Percentiles rank a stretch among this genome's conserved stretches.
Conservation (phyloP, 2,797 vertebrate species). For the Gila robusta region DNA sequence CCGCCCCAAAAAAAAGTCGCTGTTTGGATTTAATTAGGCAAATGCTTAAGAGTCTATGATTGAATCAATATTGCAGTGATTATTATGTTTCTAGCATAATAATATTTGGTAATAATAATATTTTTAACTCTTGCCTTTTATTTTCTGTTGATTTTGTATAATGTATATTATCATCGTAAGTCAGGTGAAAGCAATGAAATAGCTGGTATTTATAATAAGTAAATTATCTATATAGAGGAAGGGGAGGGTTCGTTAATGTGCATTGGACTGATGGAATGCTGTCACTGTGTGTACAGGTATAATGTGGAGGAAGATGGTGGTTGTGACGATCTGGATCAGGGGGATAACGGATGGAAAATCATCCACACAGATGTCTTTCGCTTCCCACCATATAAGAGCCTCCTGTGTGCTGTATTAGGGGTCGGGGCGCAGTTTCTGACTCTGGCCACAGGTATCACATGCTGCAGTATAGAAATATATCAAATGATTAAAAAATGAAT, state of each 20-base stretch:
- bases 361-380: conserved; percentile 95
- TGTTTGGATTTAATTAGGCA: too few species aligned
- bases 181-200: not conserved
- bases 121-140: not conserved
- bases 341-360: conserved; percentile 96
- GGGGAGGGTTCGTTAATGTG: not conserved
- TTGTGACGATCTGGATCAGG: conserved; percentile 91
- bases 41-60: too few species aligned
- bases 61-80: too few species aligned
- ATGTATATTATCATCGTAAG: not conserved
- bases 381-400: conserved; percentile 88
- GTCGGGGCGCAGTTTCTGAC: conserved; percentile 93
- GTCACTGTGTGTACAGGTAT: conserved; percentile 78
- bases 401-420: conserved; percentile 89
- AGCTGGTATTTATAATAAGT: not conserved
- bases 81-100: too few species aligned
- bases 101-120: too few species aligned
- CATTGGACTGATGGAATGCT: not conserved
- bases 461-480: not conserved
- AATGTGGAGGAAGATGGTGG: conserved; percentile 90
- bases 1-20: too few species aligned
- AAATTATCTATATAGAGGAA: not conserved
- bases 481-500: not conserved
- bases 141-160: not conserved
- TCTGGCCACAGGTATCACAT: conserved; percentile 85